Conservation (phyloP, 2,113 vertebrate species). For the Girardinichthys multiradiatus region DNA sequence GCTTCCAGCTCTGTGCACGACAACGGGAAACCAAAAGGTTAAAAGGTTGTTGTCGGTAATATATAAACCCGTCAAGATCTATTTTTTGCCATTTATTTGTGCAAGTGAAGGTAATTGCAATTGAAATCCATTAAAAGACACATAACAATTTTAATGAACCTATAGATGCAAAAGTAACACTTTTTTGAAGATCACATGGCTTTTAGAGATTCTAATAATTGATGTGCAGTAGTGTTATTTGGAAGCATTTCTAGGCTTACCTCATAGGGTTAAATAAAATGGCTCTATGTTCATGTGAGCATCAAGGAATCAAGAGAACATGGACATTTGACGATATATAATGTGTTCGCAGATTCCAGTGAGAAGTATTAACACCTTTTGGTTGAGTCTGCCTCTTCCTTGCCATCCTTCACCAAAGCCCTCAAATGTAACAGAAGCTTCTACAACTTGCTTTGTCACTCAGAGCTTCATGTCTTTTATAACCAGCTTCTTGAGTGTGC, state of each 20-base stretch:
- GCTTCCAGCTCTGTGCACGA: constrained; percentile 38
- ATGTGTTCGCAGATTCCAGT: neutral
- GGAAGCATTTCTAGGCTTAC: too few relatives aligned
- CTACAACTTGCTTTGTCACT: constrained; percentile 51
- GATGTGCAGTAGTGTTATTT: too few relatives aligned
- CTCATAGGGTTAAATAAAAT: too few relatives aligned
- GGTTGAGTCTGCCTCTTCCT: constrained; percentile 3
- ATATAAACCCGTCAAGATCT: neutral
- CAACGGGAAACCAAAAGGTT: constrained; percentile 56
- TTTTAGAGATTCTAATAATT: too few relatives aligned
- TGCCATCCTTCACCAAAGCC: neutral
- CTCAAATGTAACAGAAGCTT: constrained; percentile 15
- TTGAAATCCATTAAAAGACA: neutral
- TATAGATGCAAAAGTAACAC: neutral
- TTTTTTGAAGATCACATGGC: too few relatives aligned
- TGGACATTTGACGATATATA: neutral
- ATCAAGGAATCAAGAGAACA: neutral
- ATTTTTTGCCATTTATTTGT: neutral
- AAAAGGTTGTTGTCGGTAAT: constrained; percentile 39
- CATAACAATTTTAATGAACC: too few relatives aligned
- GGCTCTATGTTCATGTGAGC: neutral
- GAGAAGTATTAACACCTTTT: constrained; percentile 2
- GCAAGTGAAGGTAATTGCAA: neutral
- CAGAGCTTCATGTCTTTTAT: constrained; percentile 56
- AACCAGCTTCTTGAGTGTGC: constrained; percentile 49